Evolutionary conservation across 2,888 invertebrate genomes (phyloP).

Genomic region (Eristalinus aeneus): DNA sequence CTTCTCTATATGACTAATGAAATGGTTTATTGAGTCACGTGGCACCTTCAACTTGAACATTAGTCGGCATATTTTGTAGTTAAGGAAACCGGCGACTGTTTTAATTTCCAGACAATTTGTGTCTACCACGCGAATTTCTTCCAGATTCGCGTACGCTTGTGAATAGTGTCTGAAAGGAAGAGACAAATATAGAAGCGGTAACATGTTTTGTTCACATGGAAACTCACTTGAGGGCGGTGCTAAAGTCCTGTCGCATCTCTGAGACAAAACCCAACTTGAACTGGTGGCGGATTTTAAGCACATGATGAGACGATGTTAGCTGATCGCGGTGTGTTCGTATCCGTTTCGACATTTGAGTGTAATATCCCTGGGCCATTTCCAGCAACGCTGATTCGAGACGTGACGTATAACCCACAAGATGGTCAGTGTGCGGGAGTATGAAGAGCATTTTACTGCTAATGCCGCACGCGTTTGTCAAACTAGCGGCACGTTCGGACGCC

Average conservation of each 20-base stretch:
- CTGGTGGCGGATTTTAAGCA: slow-evolving; percentile 96
- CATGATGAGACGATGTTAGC: slow-evolving; percentile 93
- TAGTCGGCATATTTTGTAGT: slow-evolving; percentile 96
- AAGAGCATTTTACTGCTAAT: slow-evolving; percentile 95
- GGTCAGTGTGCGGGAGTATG: slow-evolving; percentile 94
- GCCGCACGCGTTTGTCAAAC: slow-evolving; percentile 94
- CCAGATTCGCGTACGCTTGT: slow-evolving; percentile 93
- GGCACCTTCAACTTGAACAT: slow-evolving; percentile 94
- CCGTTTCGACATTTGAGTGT: slow-evolving; percentile 92
- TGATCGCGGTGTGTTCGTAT: slow-evolving; percentile 95
- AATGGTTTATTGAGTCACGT: slow-evolving; percentile 96
- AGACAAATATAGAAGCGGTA: not conserved
- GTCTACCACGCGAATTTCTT: slow-evolving; percentile 94
- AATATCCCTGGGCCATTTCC: slow-evolving; percentile 95
- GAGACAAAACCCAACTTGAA: slow-evolving; percentile 98
- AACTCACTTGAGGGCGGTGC: slow-evolving; percentile 88
- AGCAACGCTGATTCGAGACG: slow-evolving; percentile 96
- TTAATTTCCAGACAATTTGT: slow-evolving; percentile 96
- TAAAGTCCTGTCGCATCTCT: slow-evolving; percentile 94
- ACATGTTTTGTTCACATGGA: not conserved
- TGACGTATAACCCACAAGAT: slow-evolving; percentile 87
- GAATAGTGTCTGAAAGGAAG: slow-evolving; percentile 85
- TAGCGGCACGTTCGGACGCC: slow-evolving; percentile 94
- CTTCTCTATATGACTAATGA: slow-evolving; percentile 94
- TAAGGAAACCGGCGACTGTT: slow-evolving; percentile 96